Evolutionary conservation across 23 tunicate species (phyloP).

Genomic region (Halocynthia aurantium): DNA sequence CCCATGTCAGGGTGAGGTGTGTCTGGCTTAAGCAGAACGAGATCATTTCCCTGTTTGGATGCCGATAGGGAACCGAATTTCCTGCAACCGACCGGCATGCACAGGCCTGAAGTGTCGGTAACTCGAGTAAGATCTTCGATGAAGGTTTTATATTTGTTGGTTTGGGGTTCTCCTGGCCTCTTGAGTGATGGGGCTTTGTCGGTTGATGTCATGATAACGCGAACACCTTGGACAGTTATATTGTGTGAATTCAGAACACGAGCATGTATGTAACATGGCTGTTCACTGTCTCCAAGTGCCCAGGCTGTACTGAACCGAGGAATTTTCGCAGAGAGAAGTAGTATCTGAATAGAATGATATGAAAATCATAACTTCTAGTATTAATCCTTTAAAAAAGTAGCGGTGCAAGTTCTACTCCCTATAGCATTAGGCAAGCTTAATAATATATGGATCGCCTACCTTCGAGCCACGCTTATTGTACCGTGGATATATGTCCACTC

Average conservation of each 20-base stretch:
- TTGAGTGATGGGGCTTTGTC: background rate
- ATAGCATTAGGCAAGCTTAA: too few relatives aligned
- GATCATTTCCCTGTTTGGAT: conserved; percentile 60
- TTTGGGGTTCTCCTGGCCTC: background rate
- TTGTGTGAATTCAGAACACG: conserved; percentile 48
- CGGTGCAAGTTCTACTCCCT: too few relatives aligned
- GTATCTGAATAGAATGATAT: conserved; percentile 30
- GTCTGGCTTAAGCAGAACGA: conserved; percentile 61
- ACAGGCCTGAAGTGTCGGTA: conserved; percentile 53
- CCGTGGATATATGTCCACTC: conserved; percentile 33
- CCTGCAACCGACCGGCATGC: conserved; percentile 87
- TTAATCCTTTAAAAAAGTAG: too few relatives aligned
- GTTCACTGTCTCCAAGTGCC: conserved; percentile 53
- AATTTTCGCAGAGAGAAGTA: conserved; percentile 51
- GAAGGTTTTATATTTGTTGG: conserved; percentile 13
- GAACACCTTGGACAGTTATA: conserved; percentile 49
- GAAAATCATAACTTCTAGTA: background rate
- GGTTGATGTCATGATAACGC: conserved; percentile 37
- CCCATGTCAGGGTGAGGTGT: conserved; percentile 67
- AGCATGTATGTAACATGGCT: conserved; percentile 72
- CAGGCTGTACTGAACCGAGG: conserved; percentile 60
- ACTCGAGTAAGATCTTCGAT: conserved; percentile 64
- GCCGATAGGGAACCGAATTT: conserved; percentile 71
- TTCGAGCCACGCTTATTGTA: conserved; percentile 44
- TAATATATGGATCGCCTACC: background rate